Evolutionary conservation across 2,797 vertebrate species (phyloP), one percentile per base, ranked within the genome.

Genomic region (Notolabrus celidotus): DNA sequence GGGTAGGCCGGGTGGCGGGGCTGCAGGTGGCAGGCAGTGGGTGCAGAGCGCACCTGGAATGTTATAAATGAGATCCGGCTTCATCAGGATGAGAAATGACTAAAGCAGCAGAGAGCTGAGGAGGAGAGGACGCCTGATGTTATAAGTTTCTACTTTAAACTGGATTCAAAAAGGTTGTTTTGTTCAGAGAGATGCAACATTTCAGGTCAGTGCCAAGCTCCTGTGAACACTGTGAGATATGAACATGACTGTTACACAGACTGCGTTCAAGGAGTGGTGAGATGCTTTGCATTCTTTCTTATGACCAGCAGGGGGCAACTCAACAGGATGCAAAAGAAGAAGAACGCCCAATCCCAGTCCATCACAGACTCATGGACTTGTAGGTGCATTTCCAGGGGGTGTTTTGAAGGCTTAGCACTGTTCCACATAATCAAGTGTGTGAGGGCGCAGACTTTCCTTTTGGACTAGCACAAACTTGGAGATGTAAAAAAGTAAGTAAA

Each of bases 31-130:
- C 51, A 55, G 59, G 45, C 59, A 53, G 61, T 27, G 77, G 67
- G 58, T 45, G 76, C 50, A 64, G 41, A 54, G 55, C 0, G 23
- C 75, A 86, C 75, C 73, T 83, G 81, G 61, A 65, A 79, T 25
- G 74, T 70, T 67, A 71, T 58, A 55, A 67, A 82, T 74, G 67
- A 73, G 65, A 41, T 67, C 36, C 20, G 64, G 27, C 33, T 63
- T 56, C 57, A 7, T 56, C n/a, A 0, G 36, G 63, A 64, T 8
- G 49, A 69, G 25, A 50, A 10, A 20, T 36, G 65, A 66, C 47
- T 70, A 53, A 60, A 8, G 34, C 33, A 33, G 19, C 33, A 58
- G 67, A 49, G 53, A 46, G 68, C 14, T 29, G 27, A 23, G 46
- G 27, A 20, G 43, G 43, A 47, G 33, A 58, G 86, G 29, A 62